A percentile compares a stretch with the other conserved stretches of the same genome.
Conservation (phyloP, 2,888 invertebrate species). For the Rotaria sp. region DNA sequence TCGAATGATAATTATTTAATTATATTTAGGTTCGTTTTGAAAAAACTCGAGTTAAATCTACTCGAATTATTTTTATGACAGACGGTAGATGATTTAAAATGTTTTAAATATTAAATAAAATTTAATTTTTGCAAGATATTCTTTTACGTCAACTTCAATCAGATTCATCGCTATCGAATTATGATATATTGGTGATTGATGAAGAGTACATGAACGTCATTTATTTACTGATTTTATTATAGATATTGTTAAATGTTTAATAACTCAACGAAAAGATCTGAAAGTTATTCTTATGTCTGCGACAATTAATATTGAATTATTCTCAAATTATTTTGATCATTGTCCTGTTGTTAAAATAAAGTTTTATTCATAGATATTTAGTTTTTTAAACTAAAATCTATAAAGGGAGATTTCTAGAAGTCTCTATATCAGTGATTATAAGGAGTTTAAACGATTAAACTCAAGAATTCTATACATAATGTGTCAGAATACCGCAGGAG, state of each 20-base stretch:
- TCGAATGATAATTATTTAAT: not conserved
- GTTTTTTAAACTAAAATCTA: too few species aligned
- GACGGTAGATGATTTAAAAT: conserved; percentile 59
- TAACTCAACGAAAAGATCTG: conserved; percentile 68
- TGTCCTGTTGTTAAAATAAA: conserved; percentile 70
- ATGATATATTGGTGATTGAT: conserved; percentile 86
- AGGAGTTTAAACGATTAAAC: too few species aligned
- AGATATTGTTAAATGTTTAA: conserved; percentile 83
- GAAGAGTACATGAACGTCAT: conserved; percentile 92
- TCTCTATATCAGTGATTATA: too few species aligned
- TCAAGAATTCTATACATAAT: too few species aligned
- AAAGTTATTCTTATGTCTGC: conserved; percentile 91
- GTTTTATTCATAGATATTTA: not conserved
- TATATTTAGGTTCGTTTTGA: conserved; percentile 67
- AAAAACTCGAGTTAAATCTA: conserved; percentile 74
- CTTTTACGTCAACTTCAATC: conserved; percentile 67
- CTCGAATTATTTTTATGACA: conserved; percentile 87
- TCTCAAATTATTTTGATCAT: conserved; percentile 78
- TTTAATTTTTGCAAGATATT: conserved; percentile 47
- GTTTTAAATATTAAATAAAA: not conserved
- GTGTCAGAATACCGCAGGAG: too few species aligned
- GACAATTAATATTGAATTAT: conserved; percentile 91
- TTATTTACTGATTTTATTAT: conserved; percentile 72
- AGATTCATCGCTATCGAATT: conserved; percentile 68
- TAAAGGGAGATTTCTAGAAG: too few species aligned